Evolutionary conservation across 2,113 vertebrate species (phyloP).

Genomic region (Tachysurus vachellii): DNA sequence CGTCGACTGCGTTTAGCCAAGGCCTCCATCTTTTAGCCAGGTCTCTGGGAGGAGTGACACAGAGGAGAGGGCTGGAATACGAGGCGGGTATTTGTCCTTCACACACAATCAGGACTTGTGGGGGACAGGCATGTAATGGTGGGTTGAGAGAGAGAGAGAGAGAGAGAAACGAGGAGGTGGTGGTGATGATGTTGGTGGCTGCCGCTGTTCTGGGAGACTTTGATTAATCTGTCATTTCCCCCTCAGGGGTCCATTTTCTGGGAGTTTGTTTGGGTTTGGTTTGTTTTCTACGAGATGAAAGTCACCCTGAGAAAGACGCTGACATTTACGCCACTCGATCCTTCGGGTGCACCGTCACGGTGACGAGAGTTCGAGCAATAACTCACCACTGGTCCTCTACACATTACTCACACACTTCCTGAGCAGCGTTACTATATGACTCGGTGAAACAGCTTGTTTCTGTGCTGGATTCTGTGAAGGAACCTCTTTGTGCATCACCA

Average conservation of each 20-base stretch:
- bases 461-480: background rate
- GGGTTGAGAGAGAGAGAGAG: conserved; percentile 17
- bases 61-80: conserved; percentile 41
- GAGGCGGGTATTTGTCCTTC: conserved; percentile 45
- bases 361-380: background rate
- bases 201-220: conserved; percentile 34
- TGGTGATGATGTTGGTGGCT: conserved; percentile 29
- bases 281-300: conserved; percentile 38
- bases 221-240: conserved; percentile 46
- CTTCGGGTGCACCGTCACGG: background rate
- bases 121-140: conserved; percentile 40
- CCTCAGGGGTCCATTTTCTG: conserved; percentile 40
- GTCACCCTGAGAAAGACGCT: conserved; percentile 34
- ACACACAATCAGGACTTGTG: conserved; percentile 39
- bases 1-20: conserved; percentile 48
- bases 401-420: background rate
- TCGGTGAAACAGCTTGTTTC: background rate
- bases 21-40: conserved; percentile 48
- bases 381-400: background rate
- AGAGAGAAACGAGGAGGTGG: conserved; percentile 24
- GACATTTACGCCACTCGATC: conserved; percentile 25
- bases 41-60: conserved; percentile 31
- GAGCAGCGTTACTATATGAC: background rate
- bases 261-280: conserved; percentile 48
- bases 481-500: background rate